Conservation (phyloP, 2,113 vertebrate species). For the Ploceus nigricollis region DNA sequence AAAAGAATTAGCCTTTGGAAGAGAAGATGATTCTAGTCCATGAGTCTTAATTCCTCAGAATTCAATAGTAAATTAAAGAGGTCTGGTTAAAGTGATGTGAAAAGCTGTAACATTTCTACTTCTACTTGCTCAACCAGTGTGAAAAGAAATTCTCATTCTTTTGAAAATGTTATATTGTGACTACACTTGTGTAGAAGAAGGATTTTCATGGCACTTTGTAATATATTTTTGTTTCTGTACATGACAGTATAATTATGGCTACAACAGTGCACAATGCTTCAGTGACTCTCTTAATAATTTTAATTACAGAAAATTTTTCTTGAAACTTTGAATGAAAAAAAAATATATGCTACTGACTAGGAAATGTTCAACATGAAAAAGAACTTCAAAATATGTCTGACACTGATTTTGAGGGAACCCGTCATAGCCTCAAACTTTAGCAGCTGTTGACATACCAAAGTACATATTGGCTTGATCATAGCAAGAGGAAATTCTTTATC, state of each 20-base stretch:
- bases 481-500: neutral
- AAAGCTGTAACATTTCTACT: neutral
- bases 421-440: neutral
- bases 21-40: neutral
- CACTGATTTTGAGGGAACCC: neutral
- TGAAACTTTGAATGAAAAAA: neutral
- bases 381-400: neutral
- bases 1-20: conserved; percentile 2
- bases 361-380: neutral
- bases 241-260: neutral
- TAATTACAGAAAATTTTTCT: neutral
- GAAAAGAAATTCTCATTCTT: neutral
- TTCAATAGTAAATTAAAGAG: neutral
- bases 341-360: neutral
- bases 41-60: neutral
- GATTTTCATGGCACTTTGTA: neutral
- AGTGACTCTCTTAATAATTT: neutral
- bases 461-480: neutral
- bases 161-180: neutral
- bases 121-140: neutral
- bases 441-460: neutral
- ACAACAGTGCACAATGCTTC: neutral
- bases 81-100: neutral
- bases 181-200: neutral
- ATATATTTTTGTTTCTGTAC: neutral